phyloP scores from a whole-genome alignment of 2,888 invertebrate species.

The Melinaea marsaeus region DNA sequence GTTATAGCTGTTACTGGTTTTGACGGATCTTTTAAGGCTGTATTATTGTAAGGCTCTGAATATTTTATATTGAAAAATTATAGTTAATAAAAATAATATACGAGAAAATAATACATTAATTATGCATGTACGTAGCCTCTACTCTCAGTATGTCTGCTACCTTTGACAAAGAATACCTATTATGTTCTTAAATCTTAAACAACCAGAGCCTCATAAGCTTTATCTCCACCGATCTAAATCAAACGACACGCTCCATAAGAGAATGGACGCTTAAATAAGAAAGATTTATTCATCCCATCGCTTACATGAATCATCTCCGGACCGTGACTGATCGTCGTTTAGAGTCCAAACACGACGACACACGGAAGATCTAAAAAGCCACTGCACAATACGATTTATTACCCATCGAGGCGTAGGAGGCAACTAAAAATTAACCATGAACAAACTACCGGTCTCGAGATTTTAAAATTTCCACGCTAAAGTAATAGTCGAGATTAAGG shows the following conservation, averaged over 20 bases:
- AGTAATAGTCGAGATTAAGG: conserved; percentile 71
- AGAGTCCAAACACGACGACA: conserved; percentile 51
- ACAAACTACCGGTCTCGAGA: conserved; percentile 59
- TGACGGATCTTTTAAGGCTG: too few relatives aligned
- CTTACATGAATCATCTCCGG: conserved; percentile 39
- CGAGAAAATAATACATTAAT: too few relatives aligned
- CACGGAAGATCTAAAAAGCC: conserved; percentile 41
- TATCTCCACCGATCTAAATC: conserved; percentile 37
- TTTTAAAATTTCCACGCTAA: conserved; percentile 62
- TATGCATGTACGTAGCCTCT: too few relatives aligned
- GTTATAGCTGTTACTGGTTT: too few relatives aligned
- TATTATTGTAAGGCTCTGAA: too few relatives aligned
- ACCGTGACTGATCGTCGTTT: conserved; percentile 61
- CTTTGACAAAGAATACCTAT: conserved; percentile 14
- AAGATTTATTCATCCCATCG: conserved; percentile 41
- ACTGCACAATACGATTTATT: conserved; percentile 61
- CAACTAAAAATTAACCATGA: conserved; percentile 66
- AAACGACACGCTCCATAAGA: conserved; percentile 38
- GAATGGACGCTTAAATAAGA: conserved; percentile 36
- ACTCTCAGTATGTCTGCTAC: background rate
- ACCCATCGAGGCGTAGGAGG: conserved; percentile 64
- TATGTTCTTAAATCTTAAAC: conserved; percentile 21
- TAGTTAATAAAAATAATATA: too few relatives aligned
- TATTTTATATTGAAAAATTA: too few relatives aligned
- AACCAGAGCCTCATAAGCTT: conserved; percentile 28